Conservation (phyloP, 1,140 invertebrate species). For the Harpegnathos saltator region DNA sequence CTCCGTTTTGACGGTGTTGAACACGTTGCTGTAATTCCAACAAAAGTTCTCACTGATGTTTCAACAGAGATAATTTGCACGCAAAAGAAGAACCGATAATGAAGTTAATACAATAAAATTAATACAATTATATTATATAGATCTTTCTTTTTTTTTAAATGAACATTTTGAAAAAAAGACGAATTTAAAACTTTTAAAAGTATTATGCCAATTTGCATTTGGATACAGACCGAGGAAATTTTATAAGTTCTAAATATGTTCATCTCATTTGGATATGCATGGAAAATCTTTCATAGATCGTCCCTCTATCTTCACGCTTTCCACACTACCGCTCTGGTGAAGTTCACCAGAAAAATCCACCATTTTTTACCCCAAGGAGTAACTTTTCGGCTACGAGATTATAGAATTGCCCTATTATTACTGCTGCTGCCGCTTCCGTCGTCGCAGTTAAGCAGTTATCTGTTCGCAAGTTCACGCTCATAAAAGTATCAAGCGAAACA, state of each 20-base stretch:
- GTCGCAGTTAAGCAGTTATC: not conserved
- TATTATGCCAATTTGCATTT: not conserved
- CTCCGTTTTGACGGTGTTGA: no score
- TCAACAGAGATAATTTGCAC: no score
- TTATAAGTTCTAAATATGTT: not conserved
- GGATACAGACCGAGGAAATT: not conserved
- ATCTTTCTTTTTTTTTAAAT: no score
- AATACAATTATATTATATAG: no score
- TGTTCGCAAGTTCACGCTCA: not conserved
- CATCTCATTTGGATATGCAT: no score
- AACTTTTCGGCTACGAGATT: not conserved
- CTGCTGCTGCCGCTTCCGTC: no score
- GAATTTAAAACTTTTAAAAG: no score
- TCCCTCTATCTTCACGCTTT: not conserved
- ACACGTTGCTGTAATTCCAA: no score
- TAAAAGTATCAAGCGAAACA: not conserved
- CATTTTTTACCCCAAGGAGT: not conserved
- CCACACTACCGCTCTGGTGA: not conserved
- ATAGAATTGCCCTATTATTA: not conserved
- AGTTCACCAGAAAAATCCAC: not conserved
- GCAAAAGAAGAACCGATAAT: no score
- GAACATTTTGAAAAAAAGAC: no score
- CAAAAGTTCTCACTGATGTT: no score
- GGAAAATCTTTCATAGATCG: not conserved
- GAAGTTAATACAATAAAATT: no score